Conservation (phyloP, 1,140 invertebrate species). For the Idris sp. region DNA sequence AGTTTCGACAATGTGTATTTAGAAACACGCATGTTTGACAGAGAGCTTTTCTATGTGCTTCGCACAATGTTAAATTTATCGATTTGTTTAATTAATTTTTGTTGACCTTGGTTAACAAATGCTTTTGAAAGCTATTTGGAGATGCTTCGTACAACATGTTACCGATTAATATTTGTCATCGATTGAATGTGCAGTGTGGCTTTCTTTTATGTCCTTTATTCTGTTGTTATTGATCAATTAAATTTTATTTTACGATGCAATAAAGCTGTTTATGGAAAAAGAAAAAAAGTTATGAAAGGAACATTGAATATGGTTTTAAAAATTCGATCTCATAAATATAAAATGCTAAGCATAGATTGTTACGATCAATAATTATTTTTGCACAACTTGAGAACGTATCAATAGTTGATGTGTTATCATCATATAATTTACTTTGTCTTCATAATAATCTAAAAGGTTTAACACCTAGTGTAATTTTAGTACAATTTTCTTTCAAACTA, state of each 20-base stretch:
- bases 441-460: conserved; percentile 8
- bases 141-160: too few relatives aligned
- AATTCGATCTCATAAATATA: conserved; percentile 46
- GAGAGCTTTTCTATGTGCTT: too few relatives aligned
- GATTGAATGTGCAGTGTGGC: neutral
- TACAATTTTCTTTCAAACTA: too few relatives aligned
- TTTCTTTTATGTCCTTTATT: conserved; percentile 8
- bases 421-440: conserved; percentile 38
- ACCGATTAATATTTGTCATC: too few relatives aligned
- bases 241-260: conserved; percentile 26
- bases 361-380: conserved; percentile 54
- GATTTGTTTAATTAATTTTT: too few relatives aligned
- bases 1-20: too few relatives aligned
- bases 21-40: too few relatives aligned
- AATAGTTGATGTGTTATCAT: conserved; percentile 43
- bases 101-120: too few relatives aligned
- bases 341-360: conserved; percentile 45
- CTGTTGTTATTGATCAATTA: conserved; percentile 24
- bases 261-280: conserved; percentile 21
- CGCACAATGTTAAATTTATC: too few relatives aligned
- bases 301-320: conserved; percentile 25
- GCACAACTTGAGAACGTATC: conserved; percentile 30
- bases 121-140: too few relatives aligned
- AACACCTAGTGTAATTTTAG: too few relatives aligned
- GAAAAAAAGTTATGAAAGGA: too few relatives aligned